Base-by-base conservation (phyloP, 1,140 invertebrate genomes). In the Drosophila punjabiensis region DNA sequence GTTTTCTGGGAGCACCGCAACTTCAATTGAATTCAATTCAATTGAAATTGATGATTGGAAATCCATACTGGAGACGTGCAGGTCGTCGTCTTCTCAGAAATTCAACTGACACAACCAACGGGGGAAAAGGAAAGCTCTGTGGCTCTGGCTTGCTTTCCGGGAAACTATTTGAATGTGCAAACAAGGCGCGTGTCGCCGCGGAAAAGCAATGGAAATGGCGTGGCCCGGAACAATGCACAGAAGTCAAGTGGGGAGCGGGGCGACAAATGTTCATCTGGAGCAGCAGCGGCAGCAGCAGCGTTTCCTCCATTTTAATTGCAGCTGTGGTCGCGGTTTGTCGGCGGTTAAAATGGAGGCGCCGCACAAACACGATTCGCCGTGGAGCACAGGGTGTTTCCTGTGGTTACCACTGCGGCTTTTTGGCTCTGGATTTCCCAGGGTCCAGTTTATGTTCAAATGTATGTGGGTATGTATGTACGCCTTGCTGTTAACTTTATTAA, bases 41-140 rank as follows among this genome's bases (percentile, higher is more conserved):
- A 87, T 82, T 76, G 75, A 86, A 87, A 85, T 85, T 86, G 79
- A 85, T 71, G 82, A 85, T 86, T 79, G 82, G 37, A 68, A 86
- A 70, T 71, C 79, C 71, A 53, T 53, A 55, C 32, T 41, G 32
- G 47, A 24, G 58, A 67, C 62, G 41, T 74, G 70, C 56, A 45
- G 59, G 47, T 50, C 35, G 33, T 56, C 33, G 14, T 37, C 11
- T 5, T 24, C 14, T 20, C 45, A 24, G n/a, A 20, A 45, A 50
- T 53, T 66, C n/a, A 43, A 37, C 45, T 69, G 45, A 39, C 66
- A 69, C 37, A 9, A 33, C 53, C 50, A 74, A 52, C 37, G 24
- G 24, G 14, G 43, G 39, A 56, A 43, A 41, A 47, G 33, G 28
- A 67, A 79, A 78, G 39, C 35, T 47, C 50, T 28, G 56, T 16